Evolutionary conservation across 2,113 vertebrate genomes (phyloP), one percentile per base, ranked within the genome.

Genomic region (Rhea pennata): DNA sequence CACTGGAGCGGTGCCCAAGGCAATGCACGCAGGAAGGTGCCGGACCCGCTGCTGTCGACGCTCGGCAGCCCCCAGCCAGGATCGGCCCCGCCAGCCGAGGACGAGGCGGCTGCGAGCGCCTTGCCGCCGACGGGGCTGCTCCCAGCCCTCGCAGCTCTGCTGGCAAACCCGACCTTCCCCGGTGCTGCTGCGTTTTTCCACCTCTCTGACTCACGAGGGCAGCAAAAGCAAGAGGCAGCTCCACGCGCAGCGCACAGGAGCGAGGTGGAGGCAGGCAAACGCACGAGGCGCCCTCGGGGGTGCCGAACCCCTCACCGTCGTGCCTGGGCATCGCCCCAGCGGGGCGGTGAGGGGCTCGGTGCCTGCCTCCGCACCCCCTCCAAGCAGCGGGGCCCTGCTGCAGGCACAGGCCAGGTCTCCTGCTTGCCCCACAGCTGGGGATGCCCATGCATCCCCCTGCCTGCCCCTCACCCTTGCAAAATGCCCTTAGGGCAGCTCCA

Each of bases 111-210:
- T 46, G 58, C 36, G 36, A 3, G 6, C 51, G n/a, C 8, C 8
- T n/a, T 1, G 2, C 39, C 10, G 9, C 12, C 10, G 36, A 4
- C 1, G 9, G 8, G 6, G 7, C 44, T 44, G 36, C 36, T 36
- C 36, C 36, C 36, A 36, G 36, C 36, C 36, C 36, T 36, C 36
- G 36, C 36, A 36, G 36, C 36, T 36, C 36, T 36, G 36, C 36
- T 36, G 36, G 36, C 36, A 36, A 36, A 36, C 36, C 36, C 36
- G 36, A 36, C 36, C 36, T 36, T 36, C 36, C n/a, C 9, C 66
- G 21, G 1, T 4, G 0, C 1, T 1, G 8, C 14, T 51, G 3
- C 54, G 6, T 7, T 24, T 33, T 22, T 21, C 13, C 70, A 54
- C 24, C 54, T 71, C 51, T 12, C 39, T 5, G 24, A 67, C n/a